Evolutionary conservation across 1,140 invertebrate species (phyloP).

Genomic region (Drosophila malerkotliana): DNA sequence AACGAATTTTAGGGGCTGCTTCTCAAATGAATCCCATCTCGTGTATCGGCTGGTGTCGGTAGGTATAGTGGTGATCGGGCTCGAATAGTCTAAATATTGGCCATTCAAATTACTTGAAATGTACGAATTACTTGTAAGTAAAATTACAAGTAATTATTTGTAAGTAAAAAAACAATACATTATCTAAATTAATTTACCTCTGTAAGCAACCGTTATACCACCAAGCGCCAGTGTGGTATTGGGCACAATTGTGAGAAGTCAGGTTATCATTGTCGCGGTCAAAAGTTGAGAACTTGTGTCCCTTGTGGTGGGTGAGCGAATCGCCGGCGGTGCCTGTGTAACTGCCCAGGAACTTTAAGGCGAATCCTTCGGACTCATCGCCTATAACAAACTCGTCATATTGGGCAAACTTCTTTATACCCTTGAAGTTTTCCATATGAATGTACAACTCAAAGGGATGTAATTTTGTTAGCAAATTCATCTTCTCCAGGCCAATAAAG

Average conservation of each 20-base stretch:
- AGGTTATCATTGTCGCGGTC: slow-evolving; percentile 32
- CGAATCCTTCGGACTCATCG: slow-evolving; percentile 19
- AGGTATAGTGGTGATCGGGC: background rate
- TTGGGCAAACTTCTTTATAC: slow-evolving; percentile 14
- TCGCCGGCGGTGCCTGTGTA: slow-evolving; percentile 40
- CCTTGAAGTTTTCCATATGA: slow-evolving; percentile 13
- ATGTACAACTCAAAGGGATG: slow-evolving; percentile 34
- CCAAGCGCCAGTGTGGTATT: slow-evolving; percentile 25
- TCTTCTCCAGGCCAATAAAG: slow-evolving; percentile 86
- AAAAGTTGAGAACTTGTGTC: slow-evolving; percentile 28
- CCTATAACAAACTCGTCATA: slow-evolving; percentile 41
- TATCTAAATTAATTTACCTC: slow-evolving; percentile 1
- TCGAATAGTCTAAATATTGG: slow-evolving; percentile 4
- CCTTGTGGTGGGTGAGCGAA: slow-evolving; percentile 15
- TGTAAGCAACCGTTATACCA: slow-evolving; percentile 15
- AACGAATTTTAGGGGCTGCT: background rate
- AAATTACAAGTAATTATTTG: no score
- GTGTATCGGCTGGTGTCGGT: background rate
- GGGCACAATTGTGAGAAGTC: slow-evolving; percentile 6
- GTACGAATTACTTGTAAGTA: no score
- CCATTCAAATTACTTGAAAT: slow-evolving; percentile 29
- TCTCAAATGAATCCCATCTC: background rate
- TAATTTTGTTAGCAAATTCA: slow-evolving; percentile 71
- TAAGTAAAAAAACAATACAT: background rate
- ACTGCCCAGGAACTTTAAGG: slow-evolving; percentile 16